phyloP scores from a whole-genome alignment of 2,113 vertebrate genomes.

The Triplophysa rosa region DNA sequence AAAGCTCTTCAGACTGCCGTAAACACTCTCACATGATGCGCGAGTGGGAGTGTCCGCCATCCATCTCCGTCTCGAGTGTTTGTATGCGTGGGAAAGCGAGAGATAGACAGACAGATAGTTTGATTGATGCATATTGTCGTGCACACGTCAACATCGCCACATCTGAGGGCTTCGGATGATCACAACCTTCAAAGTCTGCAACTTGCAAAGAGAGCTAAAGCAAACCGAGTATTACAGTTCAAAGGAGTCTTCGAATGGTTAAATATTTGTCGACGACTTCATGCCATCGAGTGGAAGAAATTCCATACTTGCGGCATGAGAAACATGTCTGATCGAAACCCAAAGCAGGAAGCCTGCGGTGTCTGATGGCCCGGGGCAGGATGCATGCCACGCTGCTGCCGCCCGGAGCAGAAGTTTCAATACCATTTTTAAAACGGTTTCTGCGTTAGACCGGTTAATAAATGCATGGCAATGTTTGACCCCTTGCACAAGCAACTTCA shows the following conservation, averaged over 20 bases:
- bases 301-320: conserved; percentile 60
- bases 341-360: conserved; percentile 64
- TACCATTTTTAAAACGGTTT: no score
- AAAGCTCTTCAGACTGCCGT: conserved; percentile 53
- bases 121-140: background rate
- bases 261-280: conserved; percentile 51
- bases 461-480: background rate
- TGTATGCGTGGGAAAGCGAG: conserved; percentile 8
- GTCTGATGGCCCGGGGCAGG: conserved; percentile 52
- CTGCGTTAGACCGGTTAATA: background rate
- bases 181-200: conserved; percentile 23
- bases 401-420: conserved; percentile 56
- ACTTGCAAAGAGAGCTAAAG: conserved; percentile 28
- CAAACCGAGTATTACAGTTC: conserved; percentile 9
- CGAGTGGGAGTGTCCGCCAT: conserved; percentile 49
- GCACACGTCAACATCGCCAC: conserved; percentile 13
- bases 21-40: conserved; percentile 59
- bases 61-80: conserved; percentile 42
- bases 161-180: conserved; percentile 21
- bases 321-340: conserved; percentile 66
- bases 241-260: conserved; percentile 42
- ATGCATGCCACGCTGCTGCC: conserved; percentile 51
- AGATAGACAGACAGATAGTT: background rate
- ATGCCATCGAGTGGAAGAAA: conserved; percentile 52
- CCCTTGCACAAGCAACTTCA: no score